phyloP scores from a whole-genome alignment of 2,888 invertebrate species.

The Parnassius apollo region DNA sequence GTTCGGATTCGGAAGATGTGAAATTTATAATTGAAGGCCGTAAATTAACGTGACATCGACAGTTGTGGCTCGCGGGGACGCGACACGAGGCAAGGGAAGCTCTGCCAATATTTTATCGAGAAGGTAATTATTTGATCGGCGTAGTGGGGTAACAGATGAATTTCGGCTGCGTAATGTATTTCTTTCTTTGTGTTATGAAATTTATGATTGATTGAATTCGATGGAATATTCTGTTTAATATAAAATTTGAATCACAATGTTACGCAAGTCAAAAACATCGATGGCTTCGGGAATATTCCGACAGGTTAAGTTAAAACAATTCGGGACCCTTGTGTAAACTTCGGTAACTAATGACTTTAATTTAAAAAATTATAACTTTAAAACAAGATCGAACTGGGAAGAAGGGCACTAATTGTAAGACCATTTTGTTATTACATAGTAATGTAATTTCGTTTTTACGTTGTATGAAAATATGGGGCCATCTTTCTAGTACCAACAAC shows the following conservation, averaged over 20 bases:
- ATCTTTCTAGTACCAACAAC: no score
- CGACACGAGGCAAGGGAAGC: slow-evolving; percentile 49
- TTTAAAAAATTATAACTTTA: not conserved
- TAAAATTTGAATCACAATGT: slow-evolving; percentile 1
- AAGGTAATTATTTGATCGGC: slow-evolving; percentile 76
- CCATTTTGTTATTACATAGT: no score
- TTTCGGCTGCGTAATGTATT: slow-evolving; percentile 48
- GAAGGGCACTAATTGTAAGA: no score
- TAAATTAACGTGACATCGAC: slow-evolving; percentile 82
- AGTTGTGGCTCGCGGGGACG: slow-evolving; percentile 68
- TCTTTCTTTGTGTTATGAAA: slow-evolving; percentile 50
- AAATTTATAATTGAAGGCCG: slow-evolving; percentile 80
- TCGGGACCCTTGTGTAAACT: not conserved
- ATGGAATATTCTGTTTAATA: slow-evolving; percentile 5
- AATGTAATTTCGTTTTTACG: no score
- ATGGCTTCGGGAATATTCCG: slow-evolving; percentile 1
- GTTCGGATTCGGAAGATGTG: slow-evolving; percentile 47
- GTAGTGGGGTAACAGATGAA: slow-evolving; percentile 57
- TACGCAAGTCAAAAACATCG: slow-evolving; percentile 1
- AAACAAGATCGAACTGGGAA: not conserved
- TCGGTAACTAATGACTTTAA: not conserved
- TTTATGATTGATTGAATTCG: slow-evolving; percentile 49
- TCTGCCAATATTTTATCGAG: slow-evolving; percentile 75
- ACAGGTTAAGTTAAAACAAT: not conserved
- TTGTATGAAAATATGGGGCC: no score